These are phyloP conservation scores for Campoletis sonorensis DNA, from an alignment of 1,140 invertebrate genomes.

Conservation along the genomic window DNA sequence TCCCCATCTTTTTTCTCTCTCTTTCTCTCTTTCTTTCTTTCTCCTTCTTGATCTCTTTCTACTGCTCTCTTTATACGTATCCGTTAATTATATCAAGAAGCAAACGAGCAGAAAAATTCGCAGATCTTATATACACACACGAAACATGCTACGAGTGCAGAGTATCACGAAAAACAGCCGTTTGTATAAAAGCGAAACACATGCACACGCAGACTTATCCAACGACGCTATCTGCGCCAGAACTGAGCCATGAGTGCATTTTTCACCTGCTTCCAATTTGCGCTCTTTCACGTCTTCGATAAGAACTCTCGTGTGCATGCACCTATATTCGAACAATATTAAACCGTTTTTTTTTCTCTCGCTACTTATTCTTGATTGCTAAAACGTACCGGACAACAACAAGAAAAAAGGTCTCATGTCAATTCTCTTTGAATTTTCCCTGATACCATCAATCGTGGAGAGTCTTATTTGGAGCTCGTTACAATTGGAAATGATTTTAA, in stretches of 20 bases:
- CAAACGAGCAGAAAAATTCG: not conserved
- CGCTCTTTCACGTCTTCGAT: not conserved
- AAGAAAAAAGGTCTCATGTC: too few relatives aligned
- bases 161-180: not conserved
- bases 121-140: not conserved
- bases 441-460: too few relatives aligned
- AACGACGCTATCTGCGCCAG: constrained; percentile 25
- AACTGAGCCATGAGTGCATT: constrained; percentile 1
- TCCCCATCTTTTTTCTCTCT: constrained; percentile 9
- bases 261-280: constrained; percentile 40
- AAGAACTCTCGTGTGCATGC: not conserved
- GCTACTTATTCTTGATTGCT: not conserved
- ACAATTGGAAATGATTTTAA: too few relatives aligned
- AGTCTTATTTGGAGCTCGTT: too few relatives aligned
- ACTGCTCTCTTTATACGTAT: constrained; percentile 15
- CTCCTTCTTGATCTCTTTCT: too few relatives aligned
- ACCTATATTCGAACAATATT: constrained; percentile 1
- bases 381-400: too few relatives aligned
- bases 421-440: too few relatives aligned
- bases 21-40: not conserved
- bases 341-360: not conserved
- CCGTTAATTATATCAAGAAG: constrained; percentile 34
- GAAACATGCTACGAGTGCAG: not conserved
- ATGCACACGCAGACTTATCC: not conserved
- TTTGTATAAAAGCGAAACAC: not conserved